Conservation (phyloP, 2,797 vertebrate species). For the Glossophaga mutica region DNA sequence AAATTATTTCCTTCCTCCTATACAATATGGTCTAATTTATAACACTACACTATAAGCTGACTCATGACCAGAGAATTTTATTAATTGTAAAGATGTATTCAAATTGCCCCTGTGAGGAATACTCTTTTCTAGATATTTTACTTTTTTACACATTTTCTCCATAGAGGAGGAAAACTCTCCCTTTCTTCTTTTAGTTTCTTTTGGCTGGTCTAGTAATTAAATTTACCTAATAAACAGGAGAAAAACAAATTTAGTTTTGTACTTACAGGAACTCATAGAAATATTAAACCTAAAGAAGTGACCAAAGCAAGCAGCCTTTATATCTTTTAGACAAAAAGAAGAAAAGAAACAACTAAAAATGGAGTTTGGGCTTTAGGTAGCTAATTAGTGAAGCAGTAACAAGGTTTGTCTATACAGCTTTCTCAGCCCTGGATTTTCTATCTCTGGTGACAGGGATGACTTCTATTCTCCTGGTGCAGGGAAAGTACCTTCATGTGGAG, state of each 20-base stretch:
- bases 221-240: neutral
- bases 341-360: neutral
- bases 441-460: neutral
- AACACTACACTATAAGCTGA: neutral
- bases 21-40: neutral
- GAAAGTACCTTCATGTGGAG: neutral
- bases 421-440: neutral
- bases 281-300: neutral
- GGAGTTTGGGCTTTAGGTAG: neutral
- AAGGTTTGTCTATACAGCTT: neutral
- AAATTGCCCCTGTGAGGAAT: neutral
- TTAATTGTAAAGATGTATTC: neutral
- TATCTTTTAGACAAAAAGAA: neutral
- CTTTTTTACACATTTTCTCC: neutral
- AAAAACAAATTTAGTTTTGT: neutral
- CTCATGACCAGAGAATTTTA: neutral
- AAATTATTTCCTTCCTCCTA: slow-evolving; percentile 3
- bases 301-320: neutral
- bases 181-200: neutral
- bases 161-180: neutral
- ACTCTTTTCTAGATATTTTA: neutral
- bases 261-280: neutral
- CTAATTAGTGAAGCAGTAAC: neutral
- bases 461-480: neutral
- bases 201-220: neutral